These are phyloP conservation scores for Felis chaus DNA, from an alignment of 2,113 vertebrate species.

Conservation along the genomic window DNA sequence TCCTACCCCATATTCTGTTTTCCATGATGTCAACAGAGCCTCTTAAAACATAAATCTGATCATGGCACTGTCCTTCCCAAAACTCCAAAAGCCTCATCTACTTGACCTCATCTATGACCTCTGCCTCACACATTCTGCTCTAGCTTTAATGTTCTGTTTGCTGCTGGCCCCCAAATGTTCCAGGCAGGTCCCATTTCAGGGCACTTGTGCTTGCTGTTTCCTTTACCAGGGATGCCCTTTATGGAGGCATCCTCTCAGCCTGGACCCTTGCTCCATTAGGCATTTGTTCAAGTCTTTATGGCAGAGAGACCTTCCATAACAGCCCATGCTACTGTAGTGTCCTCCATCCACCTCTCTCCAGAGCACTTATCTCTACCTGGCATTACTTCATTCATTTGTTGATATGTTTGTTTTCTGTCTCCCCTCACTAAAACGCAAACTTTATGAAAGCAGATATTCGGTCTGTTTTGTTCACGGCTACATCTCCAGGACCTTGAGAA, in stretches of 20 bases:
- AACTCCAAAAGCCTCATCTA: background rate
- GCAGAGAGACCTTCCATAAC: background rate
- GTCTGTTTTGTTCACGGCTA: background rate
- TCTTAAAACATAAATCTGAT: background rate
- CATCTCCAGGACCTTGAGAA: background rate
- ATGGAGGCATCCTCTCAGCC: too few relatives aligned
- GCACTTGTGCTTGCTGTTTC: background rate
- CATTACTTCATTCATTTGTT: background rate
- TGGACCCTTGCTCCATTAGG: too few relatives aligned
- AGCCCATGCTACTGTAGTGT: rapidly evolving
- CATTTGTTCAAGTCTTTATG: rapidly evolving
- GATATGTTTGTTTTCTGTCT: background rate
- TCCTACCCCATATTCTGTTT: background rate
- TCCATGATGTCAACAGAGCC: background rate
- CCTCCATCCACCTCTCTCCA: background rate
- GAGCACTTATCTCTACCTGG: background rate
- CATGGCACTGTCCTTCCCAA: background rate
- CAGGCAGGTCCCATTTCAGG: background rate
- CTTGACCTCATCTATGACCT: background rate
- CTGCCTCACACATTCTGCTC: background rate
- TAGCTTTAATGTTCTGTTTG: background rate
- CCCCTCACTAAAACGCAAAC: background rate
- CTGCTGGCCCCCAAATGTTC: background rate
- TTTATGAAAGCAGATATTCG: background rate
- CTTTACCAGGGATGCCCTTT: background rate